Evolutionary conservation across 2,888 invertebrate genomes (phyloP).

Genomic region (Pristionchus mayeri): DNA sequence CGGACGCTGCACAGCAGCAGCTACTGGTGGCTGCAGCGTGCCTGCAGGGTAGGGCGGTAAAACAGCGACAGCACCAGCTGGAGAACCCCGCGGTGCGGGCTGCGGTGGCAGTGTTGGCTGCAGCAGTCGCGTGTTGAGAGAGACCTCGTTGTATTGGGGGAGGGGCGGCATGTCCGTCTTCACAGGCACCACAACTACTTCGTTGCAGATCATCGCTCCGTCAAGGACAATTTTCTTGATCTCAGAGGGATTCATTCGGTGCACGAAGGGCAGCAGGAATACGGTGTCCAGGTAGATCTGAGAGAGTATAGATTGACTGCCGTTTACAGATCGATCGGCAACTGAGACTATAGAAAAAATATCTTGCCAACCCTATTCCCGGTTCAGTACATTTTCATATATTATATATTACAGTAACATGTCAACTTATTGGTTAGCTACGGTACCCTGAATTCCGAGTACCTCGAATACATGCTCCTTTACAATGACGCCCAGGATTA

Average conservation of each 20-base stretch:
- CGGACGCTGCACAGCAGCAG: background rate
- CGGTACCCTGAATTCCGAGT: background rate
- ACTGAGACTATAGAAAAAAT: background rate
- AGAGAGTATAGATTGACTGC: background rate
- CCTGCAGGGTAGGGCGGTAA: constrained; percentile 23
- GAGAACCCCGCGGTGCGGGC: background rate
- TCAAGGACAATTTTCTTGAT: constrained; percentile 13
- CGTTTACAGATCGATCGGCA: no score
- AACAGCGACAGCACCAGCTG: constrained; percentile 16
- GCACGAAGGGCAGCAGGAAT: constrained; percentile 12
- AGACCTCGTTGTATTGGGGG: background rate
- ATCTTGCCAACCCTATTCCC: no score
- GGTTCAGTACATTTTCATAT: no score
- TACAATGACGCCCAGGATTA: constrained; percentile 17
- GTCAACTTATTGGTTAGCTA: background rate
- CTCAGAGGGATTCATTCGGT: background rate
- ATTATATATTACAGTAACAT: no score
- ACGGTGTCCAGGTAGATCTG: constrained; percentile 10
- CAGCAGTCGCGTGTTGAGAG: background rate
- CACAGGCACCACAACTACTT: background rate
- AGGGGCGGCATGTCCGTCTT: background rate
- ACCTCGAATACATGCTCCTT: constrained; percentile 40
- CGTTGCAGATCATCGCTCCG: background rate
- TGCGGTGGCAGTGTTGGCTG: background rate
- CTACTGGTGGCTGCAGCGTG: background rate